Evolutionary conservation across 2,797 vertebrate species (phyloP), one percentile per base, ranked within the genome.

Genomic region (Thripadectes ignobilis): DNA sequence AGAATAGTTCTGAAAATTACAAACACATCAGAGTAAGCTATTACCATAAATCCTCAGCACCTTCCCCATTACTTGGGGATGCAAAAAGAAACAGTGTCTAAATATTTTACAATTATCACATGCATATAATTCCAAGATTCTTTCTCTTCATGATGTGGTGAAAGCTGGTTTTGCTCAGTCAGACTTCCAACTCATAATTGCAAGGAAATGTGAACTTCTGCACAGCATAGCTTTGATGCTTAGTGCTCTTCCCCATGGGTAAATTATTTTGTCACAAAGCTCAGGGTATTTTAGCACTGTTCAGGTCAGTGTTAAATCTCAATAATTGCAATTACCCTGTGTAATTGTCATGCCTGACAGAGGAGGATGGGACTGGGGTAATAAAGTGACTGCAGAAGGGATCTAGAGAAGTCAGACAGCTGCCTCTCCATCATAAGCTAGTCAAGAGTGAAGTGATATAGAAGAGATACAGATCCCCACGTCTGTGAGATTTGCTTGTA

Each of bases 211-310:
- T n/a, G 36, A 87, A 4, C 9, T 71, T 57, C 49, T 90, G 41
- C 27, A 24, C 26, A n/a, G 5, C 7, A 7, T 12, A 62, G 6
- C 27, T 93, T 76, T 81, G 18, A 23, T 58, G 34, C 6, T 3
- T 16, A 52, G 3, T 43, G 19, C 6, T 59, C 29, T 52, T 77
- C 36, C n/a, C 7, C 36, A 51, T 0, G 1, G 22, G 16, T 14
- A 77, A 89, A 67, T 51, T 0, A 30, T 57, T 72, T 54, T 57
- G 41, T 8, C 27, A 54, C 20, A 66, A 80, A 68, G 3, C 9
- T 75, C 54, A 49, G 6, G 8, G 39, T 29, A 43, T 4, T 43
- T 75, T 22, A 81, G 20, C 8, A 12, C 30, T 68, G 9, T 23
- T 77, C 22, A 86, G 12, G 13, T 68, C 34, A 30, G 27, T 32